Evolutionary conservation across 2,797 vertebrate species (phyloP).

Genomic region (Lerista edwardsae): DNA sequence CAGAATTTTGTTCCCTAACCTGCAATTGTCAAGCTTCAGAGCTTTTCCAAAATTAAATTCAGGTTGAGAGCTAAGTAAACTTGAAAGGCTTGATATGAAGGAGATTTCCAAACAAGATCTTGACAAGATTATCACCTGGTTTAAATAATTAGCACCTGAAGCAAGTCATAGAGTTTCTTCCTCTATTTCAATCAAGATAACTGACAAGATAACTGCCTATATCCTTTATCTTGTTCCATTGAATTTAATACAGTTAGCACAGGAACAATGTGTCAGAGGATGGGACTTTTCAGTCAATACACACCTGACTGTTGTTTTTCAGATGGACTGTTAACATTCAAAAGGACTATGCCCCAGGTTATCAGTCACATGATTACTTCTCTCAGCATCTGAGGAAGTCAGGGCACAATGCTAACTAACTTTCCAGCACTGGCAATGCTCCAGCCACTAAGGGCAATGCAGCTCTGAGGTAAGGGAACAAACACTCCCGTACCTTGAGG

Average conservation of each 20-base stretch:
- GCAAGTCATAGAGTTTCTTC: background rate
- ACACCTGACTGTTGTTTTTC: constrained; percentile 21
- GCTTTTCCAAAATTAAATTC: background rate
- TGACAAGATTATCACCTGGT: background rate
- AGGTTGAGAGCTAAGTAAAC: constrained; percentile 24
- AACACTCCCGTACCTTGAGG: too few relatives aligned
- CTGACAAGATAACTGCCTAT: background rate
- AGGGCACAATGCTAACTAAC: too few relatives aligned
- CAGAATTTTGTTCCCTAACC: background rate
- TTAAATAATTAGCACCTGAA: background rate
- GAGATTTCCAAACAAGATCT: constrained; percentile 7
- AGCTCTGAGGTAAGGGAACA: too few relatives aligned
- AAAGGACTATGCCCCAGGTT: background rate
- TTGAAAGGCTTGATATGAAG: background rate
- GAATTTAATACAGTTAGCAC: background rate
- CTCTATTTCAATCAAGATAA: background rate
- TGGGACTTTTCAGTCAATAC: background rate
- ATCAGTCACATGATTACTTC: accelerated
- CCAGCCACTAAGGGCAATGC: too few relatives aligned
- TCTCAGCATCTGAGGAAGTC: background rate
- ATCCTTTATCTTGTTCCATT: background rate
- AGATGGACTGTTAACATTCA: background rate
- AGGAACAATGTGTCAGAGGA: constrained; percentile 33
- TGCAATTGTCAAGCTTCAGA: background rate
- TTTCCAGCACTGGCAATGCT: too few relatives aligned